Evolutionary conservation across 2,797 vertebrate species (phyloP), one percentile per base, ranked within the genome.

Genomic region (Cynopterus sphinx): DNA sequence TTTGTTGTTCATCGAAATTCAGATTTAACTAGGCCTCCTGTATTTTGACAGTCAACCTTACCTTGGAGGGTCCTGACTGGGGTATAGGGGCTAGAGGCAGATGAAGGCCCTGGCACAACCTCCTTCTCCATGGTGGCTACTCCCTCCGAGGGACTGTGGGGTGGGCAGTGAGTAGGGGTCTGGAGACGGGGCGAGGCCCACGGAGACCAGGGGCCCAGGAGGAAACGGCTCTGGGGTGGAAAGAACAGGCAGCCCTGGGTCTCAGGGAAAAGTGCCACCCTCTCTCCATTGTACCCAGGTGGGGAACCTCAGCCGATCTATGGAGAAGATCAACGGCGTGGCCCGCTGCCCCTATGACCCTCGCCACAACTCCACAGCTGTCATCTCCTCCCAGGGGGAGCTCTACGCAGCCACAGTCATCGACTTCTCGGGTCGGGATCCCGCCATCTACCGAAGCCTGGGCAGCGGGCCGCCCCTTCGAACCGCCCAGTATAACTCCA

Each of bases 401-500:
- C 99, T 99, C 81, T 99, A 99, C 0, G 99, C 99, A 0, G 99
- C 99, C 88, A 99, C 99, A 0, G 99, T 99, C 97, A 99, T 99
- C 31, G 99, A 99, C 98, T 99, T 99, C 98, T 99, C 99, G 0
- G 99, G 99, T 43, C 99, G 99, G 4, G 99, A 99, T 98, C 99
- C 99, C 0, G 99, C 99, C 97, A 99, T 99, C 98, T 99, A 99
- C 98, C 99, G 99, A 96, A 99, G 99, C 98, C 98, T 99, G 97
- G 99, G 99, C 46, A 99, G 99, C 3, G 98, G 99, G 98, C 99
- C 99, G 0, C 99, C 99, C 0, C 99, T 99, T 31, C 99, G 99
- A 92, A 99, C 99, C 0, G 99, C 99, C 19, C 99, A 99, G 95
- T 99, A 99, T 98, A 99, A 99, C 99, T 99, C 99, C 97, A 99